phyloP scores from a whole-genome alignment of 2,888 invertebrate species.

The Glaucopsyche alexis region DNA sequence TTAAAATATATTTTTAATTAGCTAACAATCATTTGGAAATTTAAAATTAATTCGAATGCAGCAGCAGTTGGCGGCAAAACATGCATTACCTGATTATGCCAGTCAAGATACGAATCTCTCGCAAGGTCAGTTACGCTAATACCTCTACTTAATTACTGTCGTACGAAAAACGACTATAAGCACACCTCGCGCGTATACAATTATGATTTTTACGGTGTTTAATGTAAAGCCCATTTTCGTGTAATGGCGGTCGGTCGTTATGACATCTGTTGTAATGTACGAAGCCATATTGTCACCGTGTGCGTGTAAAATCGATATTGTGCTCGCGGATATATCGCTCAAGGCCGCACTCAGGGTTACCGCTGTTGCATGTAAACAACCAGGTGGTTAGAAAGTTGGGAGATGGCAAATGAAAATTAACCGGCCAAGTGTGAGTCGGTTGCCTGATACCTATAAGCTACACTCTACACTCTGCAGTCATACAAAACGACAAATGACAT shows the following conservation, averaged over 20 bases:
- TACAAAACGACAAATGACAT: too few relatives aligned
- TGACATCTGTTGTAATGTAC: conserved; percentile 50
- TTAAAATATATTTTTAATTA: too few relatives aligned
- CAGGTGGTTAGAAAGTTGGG: neutral
- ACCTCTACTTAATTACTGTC: conserved; percentile 59
- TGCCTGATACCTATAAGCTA: too few relatives aligned
- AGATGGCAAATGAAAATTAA: too few relatives aligned
- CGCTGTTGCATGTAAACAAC: conserved; percentile 6
- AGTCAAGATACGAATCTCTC: conserved; percentile 51
- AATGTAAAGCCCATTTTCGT: conserved; percentile 45
- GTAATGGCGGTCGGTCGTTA: conserved; percentile 41
- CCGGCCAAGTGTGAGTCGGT: too few relatives aligned
- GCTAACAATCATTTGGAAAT: neutral
- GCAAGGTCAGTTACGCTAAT: conserved; percentile 50
- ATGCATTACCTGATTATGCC: conserved; percentile 34
- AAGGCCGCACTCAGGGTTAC: conserved; percentile 48
- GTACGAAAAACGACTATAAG: conserved; percentile 42
- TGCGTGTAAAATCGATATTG: conserved; percentile 73
- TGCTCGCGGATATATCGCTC: conserved; percentile 65
- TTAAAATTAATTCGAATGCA: neutral
- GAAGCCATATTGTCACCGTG: conserved; percentile 72
- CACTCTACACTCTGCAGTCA: too few relatives aligned
- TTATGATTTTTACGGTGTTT: conserved; percentile 40
- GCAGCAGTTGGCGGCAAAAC: neutral
- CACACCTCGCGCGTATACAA: conserved; percentile 27